Evolutionary conservation across 1,140 invertebrate species (phyloP).

Genomic region (Harpegnathos saltator): DNA sequence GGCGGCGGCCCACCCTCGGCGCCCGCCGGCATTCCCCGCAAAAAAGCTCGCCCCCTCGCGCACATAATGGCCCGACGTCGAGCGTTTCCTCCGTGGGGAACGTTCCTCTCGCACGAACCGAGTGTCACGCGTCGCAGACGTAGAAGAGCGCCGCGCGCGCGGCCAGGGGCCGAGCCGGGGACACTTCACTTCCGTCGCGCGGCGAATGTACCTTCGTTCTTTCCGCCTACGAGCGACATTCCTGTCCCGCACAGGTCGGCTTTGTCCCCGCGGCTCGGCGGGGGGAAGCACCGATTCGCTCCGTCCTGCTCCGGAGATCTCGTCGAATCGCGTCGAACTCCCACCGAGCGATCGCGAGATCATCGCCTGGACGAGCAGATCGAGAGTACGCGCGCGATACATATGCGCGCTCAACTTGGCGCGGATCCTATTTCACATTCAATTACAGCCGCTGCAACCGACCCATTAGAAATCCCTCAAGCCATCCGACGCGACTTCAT

Average conservation of each 20-base stretch:
- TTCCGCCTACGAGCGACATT: constrained; percentile 74
- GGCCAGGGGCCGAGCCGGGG: neutral
- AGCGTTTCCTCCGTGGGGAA: constrained; percentile 60
- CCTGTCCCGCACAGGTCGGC: constrained; percentile 22
- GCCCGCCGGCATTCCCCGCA: constrained; percentile 72
- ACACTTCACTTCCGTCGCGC: constrained; percentile 39
- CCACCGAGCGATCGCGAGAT: too few relatives aligned
- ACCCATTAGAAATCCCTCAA: neutral
- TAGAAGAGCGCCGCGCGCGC: too few relatives aligned
- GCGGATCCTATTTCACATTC: neutral
- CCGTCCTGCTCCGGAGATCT: constrained; percentile 30
- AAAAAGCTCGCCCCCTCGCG: constrained; percentile 74
- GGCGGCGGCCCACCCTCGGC: constrained; percentile 82
- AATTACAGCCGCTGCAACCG: neutral
- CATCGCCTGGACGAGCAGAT: constrained; percentile 11
- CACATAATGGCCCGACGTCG: constrained; percentile 69
- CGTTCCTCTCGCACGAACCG: constrained; percentile 59
- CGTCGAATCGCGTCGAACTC: constrained; percentile 15
- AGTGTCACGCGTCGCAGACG: neutral
- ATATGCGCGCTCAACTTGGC: neutral
- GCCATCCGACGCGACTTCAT: neutral
- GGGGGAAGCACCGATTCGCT: constrained; percentile 64
- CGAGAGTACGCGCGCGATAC: neutral
- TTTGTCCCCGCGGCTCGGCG: constrained; percentile 48
- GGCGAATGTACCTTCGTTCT: constrained; percentile 53